Conservation (phyloP, 2,113 vertebrate species). For the Oriolus oriolus region DNA sequence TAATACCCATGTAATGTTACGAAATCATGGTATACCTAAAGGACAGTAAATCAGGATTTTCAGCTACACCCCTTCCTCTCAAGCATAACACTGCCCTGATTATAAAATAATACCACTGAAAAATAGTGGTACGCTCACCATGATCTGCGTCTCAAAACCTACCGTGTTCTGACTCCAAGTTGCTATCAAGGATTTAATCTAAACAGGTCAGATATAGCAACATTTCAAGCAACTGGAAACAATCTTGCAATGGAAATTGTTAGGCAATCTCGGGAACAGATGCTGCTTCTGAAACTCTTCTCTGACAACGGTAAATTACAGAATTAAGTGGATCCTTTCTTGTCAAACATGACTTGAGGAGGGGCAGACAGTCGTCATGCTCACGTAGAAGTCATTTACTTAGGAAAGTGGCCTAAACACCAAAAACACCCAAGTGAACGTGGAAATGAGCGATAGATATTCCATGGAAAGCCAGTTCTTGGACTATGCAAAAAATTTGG, state of each 20-base stretch:
- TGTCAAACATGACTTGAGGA: background rate
- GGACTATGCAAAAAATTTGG: background rate
- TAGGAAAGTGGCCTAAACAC: constrained; percentile 4
- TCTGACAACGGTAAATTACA: background rate
- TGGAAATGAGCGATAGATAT: background rate
- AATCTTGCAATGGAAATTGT: background rate
- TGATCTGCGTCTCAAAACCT: background rate
- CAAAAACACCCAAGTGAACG: background rate
- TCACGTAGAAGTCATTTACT: background rate
- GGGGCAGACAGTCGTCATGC: background rate
- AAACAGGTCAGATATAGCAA: background rate
- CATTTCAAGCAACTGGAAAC: background rate
- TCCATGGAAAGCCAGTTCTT: background rate
- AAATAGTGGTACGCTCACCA: background rate
- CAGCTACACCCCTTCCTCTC: background rate
- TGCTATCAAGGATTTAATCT: background rate
- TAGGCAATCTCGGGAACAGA: background rate
- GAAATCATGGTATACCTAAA: background rate
- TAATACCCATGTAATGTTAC: background rate
- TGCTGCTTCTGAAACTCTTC: background rate
- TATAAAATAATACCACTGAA: background rate
- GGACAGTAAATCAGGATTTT: background rate
- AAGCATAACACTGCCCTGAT: background rate
- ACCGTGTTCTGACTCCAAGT: background rate
- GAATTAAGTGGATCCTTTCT: background rate